Conservation (phyloP, 2,888 invertebrate genomes). For the Aphelenchoides bicaudatus region DNA sequence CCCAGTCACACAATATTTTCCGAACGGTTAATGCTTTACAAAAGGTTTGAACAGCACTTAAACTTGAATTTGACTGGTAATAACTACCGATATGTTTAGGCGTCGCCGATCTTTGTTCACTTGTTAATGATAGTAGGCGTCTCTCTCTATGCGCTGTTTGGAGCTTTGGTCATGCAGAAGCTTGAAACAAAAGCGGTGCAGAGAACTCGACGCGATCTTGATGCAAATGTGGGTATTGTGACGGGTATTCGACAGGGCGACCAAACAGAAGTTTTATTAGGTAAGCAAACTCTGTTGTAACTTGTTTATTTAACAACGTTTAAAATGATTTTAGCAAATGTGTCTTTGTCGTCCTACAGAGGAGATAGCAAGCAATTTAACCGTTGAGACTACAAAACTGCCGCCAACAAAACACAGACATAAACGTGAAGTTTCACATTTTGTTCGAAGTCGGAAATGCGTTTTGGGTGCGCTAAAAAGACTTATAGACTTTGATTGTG, state of each 20-base stretch:
- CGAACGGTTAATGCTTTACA: constrained; percentile 5
- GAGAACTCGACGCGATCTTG: no score
- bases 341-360: no score
- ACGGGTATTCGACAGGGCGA: not conserved
- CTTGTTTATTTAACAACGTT: no score
- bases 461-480: constrained; percentile 41
- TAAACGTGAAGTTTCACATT: constrained; percentile 44
- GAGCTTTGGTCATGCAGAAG: constrained; percentile 2
- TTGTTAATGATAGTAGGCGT: constrained; percentile 8
- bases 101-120: constrained; percentile 8
- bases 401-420: not conserved
- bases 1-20: constrained; percentile 2
- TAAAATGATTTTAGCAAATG: no score
- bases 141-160: not conserved
- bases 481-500: constrained; percentile 33
- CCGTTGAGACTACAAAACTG: no score
- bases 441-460: constrained; percentile 47
- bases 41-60: not conserved
- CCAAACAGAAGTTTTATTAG: no score
- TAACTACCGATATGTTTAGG: not conserved
- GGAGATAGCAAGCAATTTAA: no score
- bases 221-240: no score
- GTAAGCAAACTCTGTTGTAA: no score
- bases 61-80: not conserved
- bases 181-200: constrained; percentile 2